These are phyloP conservation scores for Bursaphelenchus okinawaensis DNA, from an alignment of 2,888 invertebrate species.

Conservation along the genomic window DNA sequence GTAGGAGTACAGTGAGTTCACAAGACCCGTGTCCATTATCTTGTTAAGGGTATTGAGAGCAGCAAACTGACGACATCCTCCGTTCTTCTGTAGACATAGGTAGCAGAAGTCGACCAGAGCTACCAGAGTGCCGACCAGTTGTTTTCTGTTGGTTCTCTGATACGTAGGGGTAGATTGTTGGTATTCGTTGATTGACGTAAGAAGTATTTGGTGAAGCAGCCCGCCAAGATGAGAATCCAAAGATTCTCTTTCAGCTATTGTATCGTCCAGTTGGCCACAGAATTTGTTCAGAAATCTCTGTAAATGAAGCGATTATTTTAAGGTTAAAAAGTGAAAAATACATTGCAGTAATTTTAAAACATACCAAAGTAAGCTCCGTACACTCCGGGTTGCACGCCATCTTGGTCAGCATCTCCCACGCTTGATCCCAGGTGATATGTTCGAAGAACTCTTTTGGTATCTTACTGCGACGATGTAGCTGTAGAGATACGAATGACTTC, in stretches of 20 bases:
- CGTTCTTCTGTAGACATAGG: slow-evolving; percentile 63
- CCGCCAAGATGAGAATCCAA: slow-evolving; percentile 61
- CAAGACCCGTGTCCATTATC: slow-evolving; percentile 63
- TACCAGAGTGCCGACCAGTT: slow-evolving; percentile 62
- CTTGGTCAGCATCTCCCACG: slow-evolving; percentile 63
- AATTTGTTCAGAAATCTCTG: slow-evolving; percentile 43
- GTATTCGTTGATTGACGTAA: slow-evolving; percentile 59
- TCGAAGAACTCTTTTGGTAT: slow-evolving; percentile 40
- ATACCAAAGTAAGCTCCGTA: slow-evolving; percentile 62
- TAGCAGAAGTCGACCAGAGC: slow-evolving; percentile 64
- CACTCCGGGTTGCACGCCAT: slow-evolving; percentile 65
- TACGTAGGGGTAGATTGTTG: slow-evolving; percentile 48
- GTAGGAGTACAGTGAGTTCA: slow-evolving; percentile 58
- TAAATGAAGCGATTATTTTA: slow-evolving; percentile 9
- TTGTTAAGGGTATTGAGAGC: slow-evolving; percentile 66
- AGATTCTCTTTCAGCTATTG: slow-evolving; percentile 51
- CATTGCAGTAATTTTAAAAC: slow-evolving; percentile 53
- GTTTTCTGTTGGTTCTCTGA: slow-evolving; percentile 42
- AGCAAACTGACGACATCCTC: slow-evolving; percentile 66
- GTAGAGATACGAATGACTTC: slow-evolving; percentile 52
- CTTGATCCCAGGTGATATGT: slow-evolving; percentile 59
- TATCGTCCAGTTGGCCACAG: slow-evolving; percentile 30
- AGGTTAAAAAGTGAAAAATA: not conserved
- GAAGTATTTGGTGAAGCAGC: slow-evolving; percentile 61
- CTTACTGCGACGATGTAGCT: slow-evolving; percentile 45